Evolutionary conservation across 2,797 vertebrate genomes (phyloP).

Genomic region (Notolabrus celidotus): DNA sequence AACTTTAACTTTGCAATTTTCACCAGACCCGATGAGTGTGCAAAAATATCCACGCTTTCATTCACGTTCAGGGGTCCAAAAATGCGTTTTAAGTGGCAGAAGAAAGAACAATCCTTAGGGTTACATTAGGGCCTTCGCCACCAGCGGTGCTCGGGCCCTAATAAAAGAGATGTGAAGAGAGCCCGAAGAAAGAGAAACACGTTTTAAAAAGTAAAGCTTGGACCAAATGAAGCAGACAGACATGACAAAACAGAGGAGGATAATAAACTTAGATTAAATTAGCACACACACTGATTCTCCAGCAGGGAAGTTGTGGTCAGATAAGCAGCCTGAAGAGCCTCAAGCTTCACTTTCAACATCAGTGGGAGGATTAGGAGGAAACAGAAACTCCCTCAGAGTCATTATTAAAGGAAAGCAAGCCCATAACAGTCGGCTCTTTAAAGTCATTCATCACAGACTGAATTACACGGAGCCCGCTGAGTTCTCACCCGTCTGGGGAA

Average conservation of each 20-base stretch:
- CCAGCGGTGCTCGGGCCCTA: too few relatives aligned
- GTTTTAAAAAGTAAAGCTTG: not conserved
- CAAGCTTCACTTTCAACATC: constrained; percentile 38
- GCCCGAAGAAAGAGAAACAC: not conserved
- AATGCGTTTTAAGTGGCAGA: too few relatives aligned
- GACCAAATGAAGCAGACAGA: not conserved
- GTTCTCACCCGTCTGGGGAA: constrained; percentile 23
- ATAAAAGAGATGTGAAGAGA: not conserved
- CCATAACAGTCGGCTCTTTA: constrained; percentile 21
- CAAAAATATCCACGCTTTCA: too few relatives aligned
- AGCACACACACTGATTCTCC: constrained; percentile 7
- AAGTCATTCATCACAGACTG: constrained; percentile 38
- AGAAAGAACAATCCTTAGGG: too few relatives aligned
- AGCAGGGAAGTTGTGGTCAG: constrained; percentile 20
- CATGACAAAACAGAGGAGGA: not conserved
- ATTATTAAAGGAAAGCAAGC: too few relatives aligned
- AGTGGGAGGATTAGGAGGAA: constrained; percentile 44
- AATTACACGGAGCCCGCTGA: constrained; percentile 33
- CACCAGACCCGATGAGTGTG: too few relatives aligned
- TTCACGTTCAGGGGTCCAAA: too few relatives aligned
- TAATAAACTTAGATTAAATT: not conserved
- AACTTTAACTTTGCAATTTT: too few relatives aligned
- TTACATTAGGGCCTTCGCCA: too few relatives aligned
- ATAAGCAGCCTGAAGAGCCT: constrained; percentile 5
- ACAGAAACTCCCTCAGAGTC: constrained; percentile 25